A percentile compares a stretch with the other conserved stretches of the same genome.
These are phyloP conservation scores for Engystomops pustulosus DNA, from an alignment of 2,113 vertebrate species.

Conservation along the genomic window DNA sequence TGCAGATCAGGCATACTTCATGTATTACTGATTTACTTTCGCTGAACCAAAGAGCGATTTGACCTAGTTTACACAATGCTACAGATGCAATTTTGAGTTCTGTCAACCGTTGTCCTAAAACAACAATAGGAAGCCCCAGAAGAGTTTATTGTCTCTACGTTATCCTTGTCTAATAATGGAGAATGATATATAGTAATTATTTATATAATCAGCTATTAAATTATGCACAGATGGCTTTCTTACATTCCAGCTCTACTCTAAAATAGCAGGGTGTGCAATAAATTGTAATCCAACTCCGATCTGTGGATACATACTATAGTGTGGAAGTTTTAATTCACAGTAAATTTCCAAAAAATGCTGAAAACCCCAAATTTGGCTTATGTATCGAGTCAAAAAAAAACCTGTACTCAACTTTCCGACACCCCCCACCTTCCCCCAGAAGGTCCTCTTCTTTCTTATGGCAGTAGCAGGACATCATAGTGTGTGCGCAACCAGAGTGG, in stretches of 20 bases:
- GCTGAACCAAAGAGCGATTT: slow-evolving; percentile 56
- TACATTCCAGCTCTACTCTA: background rate
- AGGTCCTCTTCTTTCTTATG: no score
- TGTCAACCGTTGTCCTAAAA: slow-evolving; percentile 29
- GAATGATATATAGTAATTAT: slow-evolving; percentile 1
- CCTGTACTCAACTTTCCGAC: no score
- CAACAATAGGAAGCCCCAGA: background rate
- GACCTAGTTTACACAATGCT: slow-evolving; percentile 36
- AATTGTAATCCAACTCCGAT: background rate
- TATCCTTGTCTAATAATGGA: background rate
- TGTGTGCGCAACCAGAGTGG: no score
- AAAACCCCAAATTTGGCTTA: no score
- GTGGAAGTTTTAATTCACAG: background rate
- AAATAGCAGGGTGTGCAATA: background rate
- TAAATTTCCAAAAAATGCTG: no score
- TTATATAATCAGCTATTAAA: background rate
- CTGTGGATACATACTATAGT: background rate
- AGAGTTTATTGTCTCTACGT: background rate
- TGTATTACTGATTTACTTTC: slow-evolving; percentile 62
- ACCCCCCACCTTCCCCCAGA: no score
- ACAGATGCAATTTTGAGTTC: background rate
- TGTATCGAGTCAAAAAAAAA: no score
- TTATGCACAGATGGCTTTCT: background rate
- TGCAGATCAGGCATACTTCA: slow-evolving; percentile 58
- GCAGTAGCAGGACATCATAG: no score